Evolutionary conservation across 1,140 invertebrate species (phyloP), one percentile per base, ranked within the genome.

Genomic region (Bursaphelenchus mucronatus): DNA sequence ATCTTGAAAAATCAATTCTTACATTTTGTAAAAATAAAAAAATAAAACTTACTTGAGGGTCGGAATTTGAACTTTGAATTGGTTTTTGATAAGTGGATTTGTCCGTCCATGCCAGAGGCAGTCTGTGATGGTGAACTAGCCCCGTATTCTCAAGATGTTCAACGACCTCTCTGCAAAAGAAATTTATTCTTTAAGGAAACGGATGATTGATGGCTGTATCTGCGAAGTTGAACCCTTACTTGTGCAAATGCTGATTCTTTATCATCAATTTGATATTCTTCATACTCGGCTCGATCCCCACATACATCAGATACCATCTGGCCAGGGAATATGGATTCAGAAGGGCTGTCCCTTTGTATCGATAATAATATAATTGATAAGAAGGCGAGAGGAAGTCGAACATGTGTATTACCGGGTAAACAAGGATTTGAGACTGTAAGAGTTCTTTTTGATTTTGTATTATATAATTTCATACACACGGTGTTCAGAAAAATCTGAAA

Each of bases 351-450:
- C 67, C 66, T 63, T 61, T 56, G 61, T 74, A 74, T n/a, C 13
- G 57, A 43, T 52, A 43, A 50, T 74, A 74, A 58, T 75, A 76
- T 49, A 65, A 46, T 45, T 68, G 73, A 62, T 76, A 71, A 39
- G 74, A 69, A 6, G 73, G 65, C 3, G 73, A 57, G 15, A 54
- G 74, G 40, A 76, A 68, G 49, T 74, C 67, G 13, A 73, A 47
- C 52, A 73, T 45, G 51, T 76, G 71, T 50, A 76, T 76, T 13
- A 74, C 68, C 11, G 73, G 73, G 50, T 74, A 74, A 13, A 74
- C 55, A 8, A 74, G 50, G 13, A 74, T 43, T 69, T 74, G 73
- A 46, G 66, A 73, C 70, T 71, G 39, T 17, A 72, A 63, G 11
- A 11, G 17, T n/a, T 40, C 17, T 62, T 8, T 39, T n/a, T 56